Evolutionary conservation across 1,140 invertebrate species (phyloP), one percentile per base, ranked within the genome.

Genomic region (Magallana ariakensis): DNA sequence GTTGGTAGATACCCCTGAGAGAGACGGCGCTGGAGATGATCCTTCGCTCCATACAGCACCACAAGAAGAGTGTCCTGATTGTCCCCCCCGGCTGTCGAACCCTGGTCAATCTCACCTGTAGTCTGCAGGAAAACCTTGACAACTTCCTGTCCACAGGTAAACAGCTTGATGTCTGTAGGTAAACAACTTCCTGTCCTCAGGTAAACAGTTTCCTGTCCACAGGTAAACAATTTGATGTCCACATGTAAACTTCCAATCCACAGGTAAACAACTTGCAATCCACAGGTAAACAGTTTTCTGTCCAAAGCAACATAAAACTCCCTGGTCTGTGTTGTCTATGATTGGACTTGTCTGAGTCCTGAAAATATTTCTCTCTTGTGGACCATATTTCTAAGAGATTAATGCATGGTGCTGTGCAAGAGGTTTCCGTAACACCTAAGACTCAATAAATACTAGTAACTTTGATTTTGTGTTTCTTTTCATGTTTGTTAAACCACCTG

Each of bases 1-100:
- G 33, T 33, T 33, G 33, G 33, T 81, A 92, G 92, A 81, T 90
- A 54, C 92, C 90, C 22, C 26, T 92, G 81, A 87, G 89, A 85
- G 91, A 92, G 82, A 89, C 90, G 0, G 90, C 87, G 15, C 87
- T 91, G 62, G 92, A 92, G 58, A 88, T 92, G 84, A 88, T 92
- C 13, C 46, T 88, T 2, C 70, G 91, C 84, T 85, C 92, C 11
- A 60, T 92, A 84, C 83, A 88, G 10, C 82, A 87, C 46, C 90
- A 92, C 58, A 11, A 80, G 0, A 87, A 85, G 8, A 88, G 87
- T 16, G 22, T 89, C 11, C 62, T 85, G 13, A 87, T 92, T 46
- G 84, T 89, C 16, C 90, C 90, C 83, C 84, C 90, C 22, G 91
- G 88, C 6, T 90, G 90, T 66, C 86, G 91, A 11, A 88, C 88